Base-by-base conservation (phyloP, 2,888 invertebrate genomes). In the Xestia ashworthii region DNA sequence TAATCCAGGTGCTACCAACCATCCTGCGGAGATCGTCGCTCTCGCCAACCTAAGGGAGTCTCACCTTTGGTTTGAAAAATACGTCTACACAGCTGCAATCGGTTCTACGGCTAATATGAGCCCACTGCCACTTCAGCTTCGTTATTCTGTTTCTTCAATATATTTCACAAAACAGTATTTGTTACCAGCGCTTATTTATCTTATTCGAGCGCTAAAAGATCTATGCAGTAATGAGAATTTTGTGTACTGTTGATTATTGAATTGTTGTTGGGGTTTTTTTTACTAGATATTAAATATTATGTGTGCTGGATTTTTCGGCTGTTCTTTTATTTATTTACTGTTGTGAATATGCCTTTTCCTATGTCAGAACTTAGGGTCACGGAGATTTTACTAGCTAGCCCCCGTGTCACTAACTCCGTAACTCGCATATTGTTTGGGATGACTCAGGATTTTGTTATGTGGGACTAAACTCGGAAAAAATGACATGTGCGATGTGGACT, bases 221-320 rank as follows among this genome's bases (percentile, higher is more conserved):
- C n/a, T 14, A n/a, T 25, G n/a, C 14, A 44, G 8, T 16, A 25
- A 44, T 44, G 44, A 44, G 44, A 48, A 55, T 48, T 60, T 48
- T 53, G 19, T 53, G n/a, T 71, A 16, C 3, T 25, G 44, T 64
- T 71, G 53, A 48, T 3, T 84, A 70, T 44, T 44, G 0, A 44
- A 44, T 44, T 1, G 9, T 44, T 44, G 9, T 44, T 44, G 11
- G 19, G 32, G 58, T 58, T 55, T 44, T 16, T 71, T 71, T 75
- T 68, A n/a, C 53, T 65, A 48, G n/a, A n/a, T 44, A 65, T 46
- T 71, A 71, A 68, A 79, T 81, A 60, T 60, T 32, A 41, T 14
- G 53, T 62, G n/a, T 55, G 48, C 50, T 69, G 38, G 16, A 38
- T 19, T 66, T 44, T 32, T 44, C 38, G 32, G 1, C 2, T 60